Evolutionary conservation across 2,797 vertebrate genomes (phyloP).

Genomic region (Arrhamphus sclerolepis): DNA sequence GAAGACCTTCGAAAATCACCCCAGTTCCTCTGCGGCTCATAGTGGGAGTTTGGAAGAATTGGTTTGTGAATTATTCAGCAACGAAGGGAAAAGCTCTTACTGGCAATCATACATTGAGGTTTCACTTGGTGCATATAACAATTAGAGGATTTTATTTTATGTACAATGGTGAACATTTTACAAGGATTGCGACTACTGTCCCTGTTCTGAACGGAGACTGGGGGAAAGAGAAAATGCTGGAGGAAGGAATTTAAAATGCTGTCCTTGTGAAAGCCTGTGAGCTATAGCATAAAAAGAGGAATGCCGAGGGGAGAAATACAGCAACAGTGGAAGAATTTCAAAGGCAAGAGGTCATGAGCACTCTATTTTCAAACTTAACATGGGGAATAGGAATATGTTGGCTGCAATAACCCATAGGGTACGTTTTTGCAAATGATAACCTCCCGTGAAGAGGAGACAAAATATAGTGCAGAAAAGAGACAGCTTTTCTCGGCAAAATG

Average conservation of each 20-base stretch:
- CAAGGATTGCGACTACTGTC: conserved; percentile 34
- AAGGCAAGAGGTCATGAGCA: conserved; percentile 75
- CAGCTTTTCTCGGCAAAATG: conserved; percentile 66
- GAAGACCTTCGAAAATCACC: conserved; percentile 34
- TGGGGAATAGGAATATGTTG: conserved; percentile 63
- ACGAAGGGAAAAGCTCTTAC: conserved; percentile 31
- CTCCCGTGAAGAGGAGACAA: conserved; percentile 59
- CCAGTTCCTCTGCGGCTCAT: conserved; percentile 35
- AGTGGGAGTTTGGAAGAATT: conserved; percentile 41
- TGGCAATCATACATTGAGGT: conserved; percentile 38
- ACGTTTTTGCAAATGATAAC: conserved; percentile 70
- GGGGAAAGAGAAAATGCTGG: conserved; percentile 13
- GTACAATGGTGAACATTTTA: conserved; percentile 33
- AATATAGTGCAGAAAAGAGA: conserved; percentile 55
- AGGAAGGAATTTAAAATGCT: conserved; percentile 46
- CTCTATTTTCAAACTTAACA: conserved; percentile 78
- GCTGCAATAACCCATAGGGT: conserved; percentile 66
- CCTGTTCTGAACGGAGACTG: conserved; percentile 15
- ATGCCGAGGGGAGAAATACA: conserved; percentile 58
- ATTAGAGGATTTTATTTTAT: conserved; percentile 33
- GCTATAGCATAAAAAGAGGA: conserved; percentile 58
- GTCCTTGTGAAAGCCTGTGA: conserved; percentile 60
- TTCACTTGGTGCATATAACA: conserved; percentile 32
- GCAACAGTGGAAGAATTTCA: conserved; percentile 65
- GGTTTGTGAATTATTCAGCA: conserved; percentile 59